Conservation (phyloP, 2,113 vertebrate genomes). For the Anhinga rufa region DNA sequence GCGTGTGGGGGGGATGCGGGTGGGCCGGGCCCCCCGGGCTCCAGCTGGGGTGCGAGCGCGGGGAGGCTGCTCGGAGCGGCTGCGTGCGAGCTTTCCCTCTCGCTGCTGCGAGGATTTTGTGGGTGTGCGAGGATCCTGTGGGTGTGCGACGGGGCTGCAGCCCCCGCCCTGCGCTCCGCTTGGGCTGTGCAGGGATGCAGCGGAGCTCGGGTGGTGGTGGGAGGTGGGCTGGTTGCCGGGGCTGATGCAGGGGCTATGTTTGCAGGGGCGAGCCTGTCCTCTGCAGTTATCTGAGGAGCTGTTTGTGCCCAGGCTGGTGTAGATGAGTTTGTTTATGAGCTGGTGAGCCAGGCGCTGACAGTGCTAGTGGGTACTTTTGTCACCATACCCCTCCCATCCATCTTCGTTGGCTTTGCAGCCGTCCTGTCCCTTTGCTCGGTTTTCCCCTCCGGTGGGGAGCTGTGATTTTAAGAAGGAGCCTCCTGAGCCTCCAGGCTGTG, state of each 20-base stretch:
- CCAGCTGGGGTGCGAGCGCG: neutral
- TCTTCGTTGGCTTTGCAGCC: neutral
- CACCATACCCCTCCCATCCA: neutral
- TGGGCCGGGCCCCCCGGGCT: neutral
- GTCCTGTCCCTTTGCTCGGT: neutral
- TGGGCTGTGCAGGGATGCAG: neutral
- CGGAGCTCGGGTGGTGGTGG: neutral
- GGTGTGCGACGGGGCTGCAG: neutral
- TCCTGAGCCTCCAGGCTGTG: neutral
- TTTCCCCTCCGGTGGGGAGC: neutral
- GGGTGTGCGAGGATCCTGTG: neutral
- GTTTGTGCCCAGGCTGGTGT: neutral
- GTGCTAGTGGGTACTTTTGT: neutral
- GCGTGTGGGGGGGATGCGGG: neutral
- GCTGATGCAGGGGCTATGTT: neutral
- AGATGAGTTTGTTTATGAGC: slow-evolving; percentile 33
- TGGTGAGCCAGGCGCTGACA: neutral
- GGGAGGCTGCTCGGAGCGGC: neutral
- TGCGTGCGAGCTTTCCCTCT: neutral
- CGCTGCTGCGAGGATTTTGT: neutral
- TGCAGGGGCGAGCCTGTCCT: neutral
- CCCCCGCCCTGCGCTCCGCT: accelerated
- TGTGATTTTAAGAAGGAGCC: neutral
- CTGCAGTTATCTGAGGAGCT: neutral
- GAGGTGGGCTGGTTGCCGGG: neutral